Conservation (phyloP, 2,888 invertebrate genomes). For the Thera britannica region DNA sequence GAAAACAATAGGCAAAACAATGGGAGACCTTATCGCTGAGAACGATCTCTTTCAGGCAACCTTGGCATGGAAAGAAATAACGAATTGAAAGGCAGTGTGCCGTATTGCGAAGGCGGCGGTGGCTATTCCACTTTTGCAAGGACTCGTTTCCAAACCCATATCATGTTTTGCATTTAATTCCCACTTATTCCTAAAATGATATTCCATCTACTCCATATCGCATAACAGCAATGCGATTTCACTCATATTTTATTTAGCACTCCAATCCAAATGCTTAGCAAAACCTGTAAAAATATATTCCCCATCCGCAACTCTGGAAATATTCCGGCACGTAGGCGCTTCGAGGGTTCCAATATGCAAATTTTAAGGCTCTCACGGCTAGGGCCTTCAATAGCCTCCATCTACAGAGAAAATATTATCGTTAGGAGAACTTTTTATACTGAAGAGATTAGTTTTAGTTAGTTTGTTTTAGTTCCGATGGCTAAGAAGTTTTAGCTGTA, state of each 20-base stretch:
- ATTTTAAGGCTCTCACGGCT: constrained; percentile 35
- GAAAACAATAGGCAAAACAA: too few species aligned
- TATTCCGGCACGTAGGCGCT: constrained; percentile 21
- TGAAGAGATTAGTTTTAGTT: constrained; percentile 6
- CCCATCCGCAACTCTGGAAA: constrained; percentile 2
- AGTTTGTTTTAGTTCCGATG: background rate
- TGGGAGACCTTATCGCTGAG: too few species aligned
- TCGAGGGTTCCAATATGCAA: constrained; percentile 33
- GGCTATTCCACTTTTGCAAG: too few species aligned
- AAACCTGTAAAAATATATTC: constrained; percentile 20
- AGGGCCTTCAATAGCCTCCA: constrained; percentile 38
- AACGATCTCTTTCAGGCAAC: too few species aligned
- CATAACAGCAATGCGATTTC: background rate
- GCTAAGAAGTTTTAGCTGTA: background rate
- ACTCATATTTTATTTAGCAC: constrained; percentile 3
- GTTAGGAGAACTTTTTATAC: constrained; percentile 46
- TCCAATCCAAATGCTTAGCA: constrained; percentile 4
- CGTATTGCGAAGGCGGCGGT: too few species aligned
- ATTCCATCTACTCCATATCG: background rate
- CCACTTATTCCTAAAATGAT: too few species aligned
- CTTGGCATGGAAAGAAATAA: too few species aligned
- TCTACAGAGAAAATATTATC: constrained; percentile 57
- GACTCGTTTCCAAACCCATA: too few species aligned
- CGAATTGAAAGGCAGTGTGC: too few species aligned
- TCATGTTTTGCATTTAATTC: too few species aligned